Conservation (phyloP, 2,113 vertebrate genomes). For the Taurulus bubalis region DNA sequence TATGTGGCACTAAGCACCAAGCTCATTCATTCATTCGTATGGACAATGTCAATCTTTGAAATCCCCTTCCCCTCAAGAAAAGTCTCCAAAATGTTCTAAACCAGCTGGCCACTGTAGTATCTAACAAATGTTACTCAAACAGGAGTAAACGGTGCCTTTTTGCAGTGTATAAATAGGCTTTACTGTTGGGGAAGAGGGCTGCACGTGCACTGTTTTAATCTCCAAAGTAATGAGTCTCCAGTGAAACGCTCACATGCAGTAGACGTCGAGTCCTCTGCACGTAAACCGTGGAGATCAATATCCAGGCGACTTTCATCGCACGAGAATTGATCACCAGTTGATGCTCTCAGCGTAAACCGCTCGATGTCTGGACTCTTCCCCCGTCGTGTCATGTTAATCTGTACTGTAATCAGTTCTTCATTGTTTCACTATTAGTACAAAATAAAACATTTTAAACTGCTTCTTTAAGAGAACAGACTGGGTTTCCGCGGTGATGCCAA, state of each 20-base stretch:
- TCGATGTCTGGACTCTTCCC: not conserved
- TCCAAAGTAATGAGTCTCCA: not conserved
- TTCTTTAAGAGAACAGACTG: slow-evolving; percentile 10
- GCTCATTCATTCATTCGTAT: not conserved
- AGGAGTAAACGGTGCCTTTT: not conserved
- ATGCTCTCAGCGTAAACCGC: not conserved
- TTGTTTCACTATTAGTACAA: not conserved
- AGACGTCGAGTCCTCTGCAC: not conserved
- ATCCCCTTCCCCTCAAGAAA: not conserved
- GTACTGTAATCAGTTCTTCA: not conserved
- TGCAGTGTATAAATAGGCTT: not conserved
- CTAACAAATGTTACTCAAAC: too few species aligned
- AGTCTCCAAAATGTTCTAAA: not conserved
- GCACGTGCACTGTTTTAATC: not conserved
- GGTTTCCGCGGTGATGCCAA: slow-evolving; percentile 26
- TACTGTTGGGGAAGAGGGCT: not conserved
- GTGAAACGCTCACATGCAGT: not conserved
- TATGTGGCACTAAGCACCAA: not conserved
- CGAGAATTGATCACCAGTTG: not conserved
- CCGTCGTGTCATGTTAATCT: not conserved
- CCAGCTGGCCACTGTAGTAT: too few species aligned
- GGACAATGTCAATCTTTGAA: not conserved
- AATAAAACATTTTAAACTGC: too few species aligned
- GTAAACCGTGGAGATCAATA: slow-evolving; percentile 6
- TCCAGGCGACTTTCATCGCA: not conserved